Base-by-base conservation (phyloP, 2,888 invertebrate genomes). In the Ectemnius lituratus region DNA sequence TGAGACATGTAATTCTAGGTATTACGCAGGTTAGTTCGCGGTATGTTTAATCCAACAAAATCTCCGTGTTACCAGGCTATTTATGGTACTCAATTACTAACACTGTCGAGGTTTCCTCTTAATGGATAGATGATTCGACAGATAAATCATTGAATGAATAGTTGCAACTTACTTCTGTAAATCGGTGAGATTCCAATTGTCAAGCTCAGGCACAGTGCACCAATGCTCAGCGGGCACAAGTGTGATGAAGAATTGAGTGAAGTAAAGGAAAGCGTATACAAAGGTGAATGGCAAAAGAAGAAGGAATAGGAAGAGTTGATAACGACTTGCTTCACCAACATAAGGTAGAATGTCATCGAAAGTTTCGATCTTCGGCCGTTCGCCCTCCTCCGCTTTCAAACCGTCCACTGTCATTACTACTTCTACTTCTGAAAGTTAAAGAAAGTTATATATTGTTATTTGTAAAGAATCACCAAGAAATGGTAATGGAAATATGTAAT, bases 181-280 rank as follows among this genome's bases (percentile, higher is more conserved):
- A 74, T 88, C 89, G 11, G 90, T 90, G 61, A 90, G 73, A 81
- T 89, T 90, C 73, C 78, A 84, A 3, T 11, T 62, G 2, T 84
- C 81, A 56, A 91, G 80, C 62, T 89, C 90, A 2, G 90, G 89
- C 11, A 90, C 84, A 11, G 74, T 78, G 82, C 90, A 91, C 90
- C 90, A 90, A 61, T 91, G 88, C 56, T 90, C 88, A 60, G 87
- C 85, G 0, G 90, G 90, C 18, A 89, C 70, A 52, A 91, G 85
- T 2, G 90, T 90, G 61, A 90, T 82, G 75, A 91, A 91, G 81
- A 90, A 90, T 78, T 91, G 90, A 16, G 90, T 88, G 75, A 91
- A 91, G 73, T 91, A 90, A 11, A 91, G 87, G 73, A 90, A 90
- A 2, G 90, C 89, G 68, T 90, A 90, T 60, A 89, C 90, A 75